Percentiles rank a stretch among this genome's conserved stretches.
These are phyloP conservation scores for Alfaro cultratus DNA, from an alignment of 2,797 vertebrate genomes.

Conservation along the genomic window DNA sequence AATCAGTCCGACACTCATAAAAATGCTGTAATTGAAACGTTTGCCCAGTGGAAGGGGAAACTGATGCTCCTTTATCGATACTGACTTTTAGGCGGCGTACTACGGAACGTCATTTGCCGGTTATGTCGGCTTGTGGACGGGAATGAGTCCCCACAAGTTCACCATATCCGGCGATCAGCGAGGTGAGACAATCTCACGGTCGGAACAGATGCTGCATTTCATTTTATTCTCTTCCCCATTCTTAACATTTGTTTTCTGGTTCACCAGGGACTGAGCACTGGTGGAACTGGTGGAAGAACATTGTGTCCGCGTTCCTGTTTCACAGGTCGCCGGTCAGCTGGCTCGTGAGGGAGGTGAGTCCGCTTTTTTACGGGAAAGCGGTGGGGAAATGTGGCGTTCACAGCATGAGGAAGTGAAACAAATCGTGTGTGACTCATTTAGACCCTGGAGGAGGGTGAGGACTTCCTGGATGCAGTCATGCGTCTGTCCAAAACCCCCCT, in stretches of 20 bases:
- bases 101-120: constrained; percentile 91
- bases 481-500: constrained; percentile 87
- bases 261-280: constrained; percentile 83
- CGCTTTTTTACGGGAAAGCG: not conserved
- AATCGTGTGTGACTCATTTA: constrained; percentile 47
- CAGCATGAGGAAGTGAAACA: constrained; percentile 27
- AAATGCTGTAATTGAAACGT: not conserved
- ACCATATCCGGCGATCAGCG: constrained; percentile 90
- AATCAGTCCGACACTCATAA: not conserved
- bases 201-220: not conserved
- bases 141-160: constrained; percentile 91
- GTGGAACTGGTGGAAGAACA: constrained; percentile 96
- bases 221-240: not conserved
- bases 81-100: constrained; percentile 81
- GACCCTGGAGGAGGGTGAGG: constrained; percentile 85
- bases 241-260: not conserved
- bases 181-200: constrained; percentile 50
- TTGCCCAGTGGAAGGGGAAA: not conserved
- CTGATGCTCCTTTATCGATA: not conserved
- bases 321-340: constrained; percentile 88
- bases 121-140: constrained; percentile 95
- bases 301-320: constrained; percentile 84
- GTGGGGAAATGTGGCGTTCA: not conserved
- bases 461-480: constrained; percentile 87
- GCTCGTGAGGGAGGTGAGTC: constrained; percentile 90